phyloP scores from a whole-genome alignment of 2,797 vertebrate species.

The Enteromius argenteus region DNA sequence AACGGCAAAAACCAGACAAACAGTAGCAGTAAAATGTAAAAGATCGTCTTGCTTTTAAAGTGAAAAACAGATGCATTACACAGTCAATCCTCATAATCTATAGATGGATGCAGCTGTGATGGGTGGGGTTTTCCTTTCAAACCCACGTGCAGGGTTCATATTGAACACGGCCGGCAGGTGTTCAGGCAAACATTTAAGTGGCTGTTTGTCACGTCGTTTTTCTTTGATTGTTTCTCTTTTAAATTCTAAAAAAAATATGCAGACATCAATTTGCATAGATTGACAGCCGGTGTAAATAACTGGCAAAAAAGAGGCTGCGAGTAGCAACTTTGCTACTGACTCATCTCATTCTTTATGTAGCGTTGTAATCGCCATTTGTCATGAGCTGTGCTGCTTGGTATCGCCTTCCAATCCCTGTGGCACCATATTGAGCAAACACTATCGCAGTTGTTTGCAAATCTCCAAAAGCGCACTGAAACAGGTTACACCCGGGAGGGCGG shows the following conservation, averaged over 20 bases:
- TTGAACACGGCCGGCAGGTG: slow-evolving; percentile 53
- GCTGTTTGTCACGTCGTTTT: slow-evolving; percentile 18
- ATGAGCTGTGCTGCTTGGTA: slow-evolving; percentile 38
- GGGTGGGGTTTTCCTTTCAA: slow-evolving; percentile 50
- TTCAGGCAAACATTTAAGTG: slow-evolving; percentile 29
- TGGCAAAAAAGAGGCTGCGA: background rate
- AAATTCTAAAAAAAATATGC: background rate
- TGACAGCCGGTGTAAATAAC: slow-evolving; percentile 18
- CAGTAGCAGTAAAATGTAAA: background rate
- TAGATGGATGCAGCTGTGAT: slow-evolving; percentile 50
- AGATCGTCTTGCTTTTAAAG: background rate
- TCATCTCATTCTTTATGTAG: slow-evolving; percentile 53
- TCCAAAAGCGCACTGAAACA: slow-evolving; percentile 46
- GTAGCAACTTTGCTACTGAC: slow-evolving; percentile 32
- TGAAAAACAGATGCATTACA: slow-evolving; percentile 30
- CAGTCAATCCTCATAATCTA: slow-evolving; percentile 30
- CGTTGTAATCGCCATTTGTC: slow-evolving; percentile 54
- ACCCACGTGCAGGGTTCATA: slow-evolving; percentile 46
- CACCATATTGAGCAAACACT: slow-evolving; percentile 43
- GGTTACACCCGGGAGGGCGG: slow-evolving; percentile 56
- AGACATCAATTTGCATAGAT: background rate
- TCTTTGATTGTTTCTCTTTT: background rate
- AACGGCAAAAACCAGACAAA: background rate
- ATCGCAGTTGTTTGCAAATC: slow-evolving; percentile 57
- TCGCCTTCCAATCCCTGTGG: slow-evolving; percentile 37